Percentiles rank a stretch among this genome's conserved stretches.
phyloP scores from a whole-genome alignment of 1,140 invertebrate species.

The Saccostrea echinata region DNA sequence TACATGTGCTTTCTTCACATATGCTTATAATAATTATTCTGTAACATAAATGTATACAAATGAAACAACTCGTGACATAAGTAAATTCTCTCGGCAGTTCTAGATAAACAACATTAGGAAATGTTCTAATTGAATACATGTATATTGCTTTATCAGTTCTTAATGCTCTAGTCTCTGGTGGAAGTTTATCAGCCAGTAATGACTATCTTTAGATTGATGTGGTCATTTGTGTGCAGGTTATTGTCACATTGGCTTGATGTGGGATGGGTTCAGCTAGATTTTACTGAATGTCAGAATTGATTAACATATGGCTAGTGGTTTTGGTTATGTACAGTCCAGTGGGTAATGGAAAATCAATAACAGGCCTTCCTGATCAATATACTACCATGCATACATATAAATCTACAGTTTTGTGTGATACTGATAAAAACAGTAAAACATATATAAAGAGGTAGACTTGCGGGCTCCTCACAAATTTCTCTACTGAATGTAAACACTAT shows the following conservation, averaged over 20 bases:
- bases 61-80: background rate
- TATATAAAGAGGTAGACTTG: too few relatives aligned
- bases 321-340: conserved; percentile 6
- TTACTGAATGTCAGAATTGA: background rate
- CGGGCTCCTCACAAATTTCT: too few relatives aligned
- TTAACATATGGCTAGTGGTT: background rate
- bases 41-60: background rate
- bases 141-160: conserved; percentile 19
- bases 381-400: too few relatives aligned
- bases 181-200: background rate
- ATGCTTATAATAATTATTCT: background rate
- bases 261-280: background rate
- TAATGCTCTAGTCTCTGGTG: background rate
- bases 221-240: background rate
- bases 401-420: too few relatives aligned
- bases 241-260: background rate
- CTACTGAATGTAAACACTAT: too few relatives aligned
- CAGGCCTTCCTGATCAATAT: too few relatives aligned
- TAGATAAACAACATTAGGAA: background rate
- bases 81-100: background rate
- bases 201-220: background rate
- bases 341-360: conserved; percentile 20
- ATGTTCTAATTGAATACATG: background rate
- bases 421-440: too few relatives aligned
- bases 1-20: background rate